A percentile compares a stretch with the other conserved stretches of the same genome.
phyloP scores from a whole-genome alignment of 2,888 invertebrate genomes.

The Caenorhabditis angaria region DNA sequence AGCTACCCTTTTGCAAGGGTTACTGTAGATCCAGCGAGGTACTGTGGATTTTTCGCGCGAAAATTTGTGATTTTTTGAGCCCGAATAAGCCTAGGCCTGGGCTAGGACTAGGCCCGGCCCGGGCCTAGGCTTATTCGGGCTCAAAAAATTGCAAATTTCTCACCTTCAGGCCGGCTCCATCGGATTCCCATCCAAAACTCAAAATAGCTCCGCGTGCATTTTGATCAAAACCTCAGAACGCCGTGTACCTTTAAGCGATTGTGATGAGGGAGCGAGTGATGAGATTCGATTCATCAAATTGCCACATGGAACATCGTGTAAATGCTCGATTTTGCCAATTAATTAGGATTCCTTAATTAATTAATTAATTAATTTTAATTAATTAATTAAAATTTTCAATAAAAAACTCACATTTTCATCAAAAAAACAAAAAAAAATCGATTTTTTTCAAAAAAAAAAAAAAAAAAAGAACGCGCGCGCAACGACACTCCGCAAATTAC shows the following conservation, averaged over 20 bases:
- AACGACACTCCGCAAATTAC: too few relatives aligned
- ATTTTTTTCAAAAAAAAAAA: too few relatives aligned
- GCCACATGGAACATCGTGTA: constrained; percentile 44
- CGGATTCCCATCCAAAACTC: constrained; percentile 47
- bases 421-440: too few relatives aligned
- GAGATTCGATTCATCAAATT: constrained; percentile 38
- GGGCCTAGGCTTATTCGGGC: background rate
- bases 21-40: constrained; percentile 56
- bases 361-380: background rate
- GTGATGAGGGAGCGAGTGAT: constrained; percentile 48
- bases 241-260: constrained; percentile 38
- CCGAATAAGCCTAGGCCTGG: background rate
- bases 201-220: constrained; percentile 48
- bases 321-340: constrained; percentile 43
- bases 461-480: too few relatives aligned
- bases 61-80: background rate
- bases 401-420: too few relatives aligned
- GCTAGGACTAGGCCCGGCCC: background rate
- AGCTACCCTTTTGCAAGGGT: constrained; percentile 50
- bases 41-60: background rate
- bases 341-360: constrained; percentile 26
- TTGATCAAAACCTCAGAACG: constrained; percentile 42
- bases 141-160: background rate
- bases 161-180: constrained; percentile 46
- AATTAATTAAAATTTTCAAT: too few relatives aligned